Conservation (phyloP, 2,113 vertebrate species). For the Neofelis nebulosa region DNA sequence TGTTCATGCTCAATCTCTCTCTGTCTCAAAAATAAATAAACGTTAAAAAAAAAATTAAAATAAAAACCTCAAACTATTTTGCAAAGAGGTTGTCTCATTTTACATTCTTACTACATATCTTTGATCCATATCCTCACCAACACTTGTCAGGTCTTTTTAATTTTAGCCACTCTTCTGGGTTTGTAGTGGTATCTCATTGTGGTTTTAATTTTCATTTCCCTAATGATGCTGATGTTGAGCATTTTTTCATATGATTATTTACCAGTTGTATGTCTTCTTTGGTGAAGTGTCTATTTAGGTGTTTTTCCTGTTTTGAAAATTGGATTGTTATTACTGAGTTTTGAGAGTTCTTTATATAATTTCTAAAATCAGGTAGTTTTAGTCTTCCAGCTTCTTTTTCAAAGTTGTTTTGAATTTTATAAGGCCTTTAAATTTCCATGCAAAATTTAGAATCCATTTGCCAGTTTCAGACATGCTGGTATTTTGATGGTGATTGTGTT, state of each 20-base stretch:
- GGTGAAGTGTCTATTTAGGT: background rate
- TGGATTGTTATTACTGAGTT: background rate
- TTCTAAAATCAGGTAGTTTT: background rate
- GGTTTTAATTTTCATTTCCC: background rate
- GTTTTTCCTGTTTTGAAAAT: background rate
- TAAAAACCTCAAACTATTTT: background rate
- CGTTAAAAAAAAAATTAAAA: too few relatives aligned
- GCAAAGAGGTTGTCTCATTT: background rate
- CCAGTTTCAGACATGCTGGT: background rate
- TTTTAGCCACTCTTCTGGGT: background rate
- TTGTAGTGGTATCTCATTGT: background rate
- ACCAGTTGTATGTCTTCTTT: background rate
- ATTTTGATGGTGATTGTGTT: background rate
- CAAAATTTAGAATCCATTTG: background rate
- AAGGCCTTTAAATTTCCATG: background rate
- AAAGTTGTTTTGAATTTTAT: background rate
- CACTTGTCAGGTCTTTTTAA: background rate
- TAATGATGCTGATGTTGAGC: background rate
- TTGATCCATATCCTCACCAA: background rate
- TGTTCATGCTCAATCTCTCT: too few relatives aligned
- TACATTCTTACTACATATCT: background rate
- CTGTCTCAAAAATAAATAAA: too few relatives aligned
- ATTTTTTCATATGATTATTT: background rate
- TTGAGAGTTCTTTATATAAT: background rate
- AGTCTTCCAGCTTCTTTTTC: background rate